phyloP scores from a whole-genome alignment of 2,797 vertebrate species.

The Cryptoblepharus egeriae region DNA sequence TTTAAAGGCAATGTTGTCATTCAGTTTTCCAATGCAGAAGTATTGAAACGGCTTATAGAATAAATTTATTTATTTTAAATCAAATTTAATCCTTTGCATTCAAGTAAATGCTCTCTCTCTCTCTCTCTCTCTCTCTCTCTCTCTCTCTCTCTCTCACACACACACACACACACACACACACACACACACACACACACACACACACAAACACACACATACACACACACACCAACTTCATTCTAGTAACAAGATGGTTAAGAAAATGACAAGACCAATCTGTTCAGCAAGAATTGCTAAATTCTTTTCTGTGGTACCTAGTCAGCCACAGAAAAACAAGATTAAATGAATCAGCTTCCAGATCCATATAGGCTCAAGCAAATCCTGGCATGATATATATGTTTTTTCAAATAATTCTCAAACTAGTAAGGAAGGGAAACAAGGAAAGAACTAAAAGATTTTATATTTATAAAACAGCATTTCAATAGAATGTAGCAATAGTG shows the following conservation, averaged over 20 bases:
- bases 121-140: neutral
- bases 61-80: neutral
- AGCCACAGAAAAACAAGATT: neutral
- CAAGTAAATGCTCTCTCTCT: neutral
- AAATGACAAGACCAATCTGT: neutral
- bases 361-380: neutral
- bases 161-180: no score
- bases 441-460: neutral
- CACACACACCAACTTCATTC: neutral
- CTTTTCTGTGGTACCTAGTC: neutral
- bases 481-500: neutral
- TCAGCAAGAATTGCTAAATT: neutral
- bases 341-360: neutral
- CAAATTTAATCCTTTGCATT: neutral
- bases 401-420: conserved; percentile 4
- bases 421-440: neutral
- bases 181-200: no score
- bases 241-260: neutral
- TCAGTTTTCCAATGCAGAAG: neutral
- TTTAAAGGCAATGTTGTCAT: neutral
- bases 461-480: neutral
- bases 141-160: no score
- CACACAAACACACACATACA: no score
- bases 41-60: neutral
- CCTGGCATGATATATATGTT: neutral